A percentile compares a stretch with the other conserved stretches of the same genome.
These are phyloP conservation scores for Epinephelus fuscoguttatus DNA, from an alignment of 2,113 vertebrate species.

Conservation along the genomic window DNA sequence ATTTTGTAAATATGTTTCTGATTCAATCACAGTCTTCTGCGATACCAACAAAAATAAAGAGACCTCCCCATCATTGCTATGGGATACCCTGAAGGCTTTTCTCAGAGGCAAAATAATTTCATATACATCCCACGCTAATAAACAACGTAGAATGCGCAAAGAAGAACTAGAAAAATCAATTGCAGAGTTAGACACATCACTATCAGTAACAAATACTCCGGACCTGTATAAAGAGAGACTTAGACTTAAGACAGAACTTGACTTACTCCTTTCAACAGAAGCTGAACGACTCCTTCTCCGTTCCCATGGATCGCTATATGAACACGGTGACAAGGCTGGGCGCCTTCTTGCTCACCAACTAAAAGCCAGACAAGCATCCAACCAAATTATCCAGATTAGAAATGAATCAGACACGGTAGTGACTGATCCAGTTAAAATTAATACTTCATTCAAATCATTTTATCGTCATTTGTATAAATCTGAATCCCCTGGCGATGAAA, in stretches of 20 bases:
- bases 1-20: not conserved
- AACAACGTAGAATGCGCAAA: not conserved
- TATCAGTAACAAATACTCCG: not conserved
- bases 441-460: no score
- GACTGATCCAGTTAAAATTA: no score
- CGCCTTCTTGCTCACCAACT: no score
- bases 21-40: not conserved
- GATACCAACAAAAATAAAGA: not conserved
- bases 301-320: not conserved
- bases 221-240: not conserved
- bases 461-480: no score
- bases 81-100: conserved; percentile 2
- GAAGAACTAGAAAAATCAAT: not conserved
- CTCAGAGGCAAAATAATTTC: conserved; percentile 5
- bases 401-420: no score
- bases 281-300: not conserved
- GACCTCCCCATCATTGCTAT: not conserved
- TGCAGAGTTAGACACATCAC: not conserved
- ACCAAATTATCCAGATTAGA: no score
- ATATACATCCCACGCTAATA: not conserved
- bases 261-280: not conserved
- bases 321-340: no score
- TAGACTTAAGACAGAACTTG: not conserved
- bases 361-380: no score
- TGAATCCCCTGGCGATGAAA: no score